Conservation (phyloP, 2,113 vertebrate genomes). For the Dendropsophus ebraccatus region DNA sequence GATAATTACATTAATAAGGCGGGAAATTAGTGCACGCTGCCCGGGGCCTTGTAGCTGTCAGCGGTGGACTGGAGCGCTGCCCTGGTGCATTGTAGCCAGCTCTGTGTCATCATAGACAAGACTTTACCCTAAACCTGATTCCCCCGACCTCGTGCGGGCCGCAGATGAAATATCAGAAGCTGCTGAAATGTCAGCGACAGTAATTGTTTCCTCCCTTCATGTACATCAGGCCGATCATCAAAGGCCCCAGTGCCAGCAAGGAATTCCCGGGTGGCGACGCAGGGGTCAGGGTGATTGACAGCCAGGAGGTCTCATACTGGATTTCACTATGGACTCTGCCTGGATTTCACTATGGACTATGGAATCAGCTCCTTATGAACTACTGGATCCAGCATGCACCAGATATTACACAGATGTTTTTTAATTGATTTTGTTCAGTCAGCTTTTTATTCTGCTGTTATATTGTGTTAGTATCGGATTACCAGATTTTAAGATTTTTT, state of each 20-base stretch:
- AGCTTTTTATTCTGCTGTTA: too few relatives aligned
- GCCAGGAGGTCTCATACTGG: not conserved
- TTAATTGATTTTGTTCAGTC: too few relatives aligned
- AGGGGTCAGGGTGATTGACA: slow-evolving; percentile 13
- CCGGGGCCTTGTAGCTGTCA: not conserved
- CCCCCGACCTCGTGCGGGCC: slow-evolving; percentile 63
- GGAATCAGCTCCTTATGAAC: not conserved
- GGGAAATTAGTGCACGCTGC: not conserved
- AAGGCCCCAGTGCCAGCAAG: slow-evolving; percentile 69
- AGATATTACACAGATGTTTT: too few relatives aligned
- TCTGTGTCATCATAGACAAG: slow-evolving; percentile 69
- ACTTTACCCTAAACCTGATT: slow-evolving; percentile 68
- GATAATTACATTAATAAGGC: not conserved
- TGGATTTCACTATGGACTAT: not conserved
- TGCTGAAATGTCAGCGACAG: slow-evolving; percentile 68
- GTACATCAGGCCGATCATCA: slow-evolving; percentile 67
- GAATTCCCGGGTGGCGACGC: slow-evolving; percentile 63
- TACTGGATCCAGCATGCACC: not conserved
- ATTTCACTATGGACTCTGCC: not conserved
- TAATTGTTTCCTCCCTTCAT: slow-evolving; percentile 72
- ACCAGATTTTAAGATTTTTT: too few relatives aligned
- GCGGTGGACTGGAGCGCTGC: not conserved
- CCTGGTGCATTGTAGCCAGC: slow-evolving; percentile 62
- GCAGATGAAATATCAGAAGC: slow-evolving; percentile 68
- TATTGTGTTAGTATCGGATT: too few relatives aligned